Evolutionary conservation across 2,888 invertebrate genomes (phyloP).

Genomic region (Cataglyphis cursor): DNA sequence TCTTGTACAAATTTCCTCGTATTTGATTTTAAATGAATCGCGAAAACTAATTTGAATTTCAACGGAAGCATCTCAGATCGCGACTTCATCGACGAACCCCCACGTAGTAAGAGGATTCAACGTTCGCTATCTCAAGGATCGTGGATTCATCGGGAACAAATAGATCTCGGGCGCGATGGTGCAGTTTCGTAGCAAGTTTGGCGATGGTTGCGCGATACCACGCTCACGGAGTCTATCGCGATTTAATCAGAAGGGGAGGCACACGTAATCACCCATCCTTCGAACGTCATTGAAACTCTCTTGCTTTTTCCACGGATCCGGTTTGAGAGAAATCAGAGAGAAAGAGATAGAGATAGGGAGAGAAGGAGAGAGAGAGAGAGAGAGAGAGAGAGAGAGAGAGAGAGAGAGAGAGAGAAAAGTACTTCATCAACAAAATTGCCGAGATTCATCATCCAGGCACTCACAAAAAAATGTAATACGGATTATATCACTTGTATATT

Average conservation of each 20-base stretch:
- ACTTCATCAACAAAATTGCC: background rate
- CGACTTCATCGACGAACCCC: constrained; percentile 75
- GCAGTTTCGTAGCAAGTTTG: constrained; percentile 71
- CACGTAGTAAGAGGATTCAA: constrained; percentile 71
- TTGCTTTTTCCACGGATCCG: background rate
- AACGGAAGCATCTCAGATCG: constrained; percentile 26
- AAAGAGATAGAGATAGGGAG: background rate
- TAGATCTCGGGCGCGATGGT: constrained; percentile 72
- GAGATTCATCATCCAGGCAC: background rate
- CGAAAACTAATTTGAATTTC: constrained; percentile 51
- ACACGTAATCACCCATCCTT: constrained; percentile 56
- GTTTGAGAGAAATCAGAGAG: background rate
- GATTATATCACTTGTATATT: background rate
- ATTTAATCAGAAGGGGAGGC: constrained; percentile 62
- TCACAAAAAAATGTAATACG: background rate
- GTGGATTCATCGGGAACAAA: constrained; percentile 77
- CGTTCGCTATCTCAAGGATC: constrained; percentile 72
- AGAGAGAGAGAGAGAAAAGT: background rate
- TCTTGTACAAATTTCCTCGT: constrained; percentile 8
- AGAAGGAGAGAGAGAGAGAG: too few relatives aligned
- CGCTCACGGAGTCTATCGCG: constrained; percentile 42
- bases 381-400: background rate
- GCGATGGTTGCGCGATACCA: constrained; percentile 47
- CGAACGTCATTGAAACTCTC: constrained; percentile 1
- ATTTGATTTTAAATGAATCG: constrained; percentile 28